Percentiles rank a stretch among this genome's conserved stretches.
Conservation (phyloP, 2,113 vertebrate genomes). For the Sinocyclocheilus anophthalmus region DNA sequence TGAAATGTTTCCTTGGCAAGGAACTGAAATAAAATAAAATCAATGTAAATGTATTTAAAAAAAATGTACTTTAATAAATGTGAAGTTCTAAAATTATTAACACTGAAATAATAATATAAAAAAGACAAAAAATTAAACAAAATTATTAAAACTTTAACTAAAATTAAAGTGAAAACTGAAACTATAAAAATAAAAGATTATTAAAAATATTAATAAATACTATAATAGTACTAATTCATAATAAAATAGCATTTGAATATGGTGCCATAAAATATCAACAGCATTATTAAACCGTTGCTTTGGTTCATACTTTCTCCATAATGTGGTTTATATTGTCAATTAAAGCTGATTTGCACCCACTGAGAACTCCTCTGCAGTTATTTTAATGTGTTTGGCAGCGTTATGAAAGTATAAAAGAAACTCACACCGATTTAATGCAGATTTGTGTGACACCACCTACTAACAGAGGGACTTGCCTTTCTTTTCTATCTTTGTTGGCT, state of each 20-base stretch:
- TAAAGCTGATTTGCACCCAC: neutral
- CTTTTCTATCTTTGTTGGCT: neutral
- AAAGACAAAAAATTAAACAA: neutral
- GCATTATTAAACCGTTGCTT: neutral
- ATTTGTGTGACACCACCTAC: slow-evolving; percentile 28
- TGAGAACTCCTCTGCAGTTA: neutral
- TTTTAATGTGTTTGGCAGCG: neutral
- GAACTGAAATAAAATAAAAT: too few relatives aligned
- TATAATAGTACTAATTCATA: neutral
- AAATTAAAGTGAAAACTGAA: neutral
- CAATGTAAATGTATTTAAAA: too few relatives aligned
- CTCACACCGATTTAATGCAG: neutral
- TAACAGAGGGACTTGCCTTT: slow-evolving; percentile 25
- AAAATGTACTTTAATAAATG: too few relatives aligned
- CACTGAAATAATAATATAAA: too few relatives aligned
- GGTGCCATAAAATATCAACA: neutral
- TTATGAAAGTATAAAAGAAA: neutral
- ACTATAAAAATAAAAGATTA: too few relatives aligned
- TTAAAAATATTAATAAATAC: neutral
- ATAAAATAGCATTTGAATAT: neutral
- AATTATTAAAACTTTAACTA: too few relatives aligned
- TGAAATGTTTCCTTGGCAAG: too few relatives aligned
- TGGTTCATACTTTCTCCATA: neutral
- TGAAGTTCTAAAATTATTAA: too few relatives aligned
- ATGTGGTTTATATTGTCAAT: neutral